Percentiles rank a stretch among this genome's conserved stretches.
These are phyloP conservation scores for Premnoplex brunnescens DNA, from an alignment of 2,797 vertebrate genomes.

Conservation along the genomic window DNA sequence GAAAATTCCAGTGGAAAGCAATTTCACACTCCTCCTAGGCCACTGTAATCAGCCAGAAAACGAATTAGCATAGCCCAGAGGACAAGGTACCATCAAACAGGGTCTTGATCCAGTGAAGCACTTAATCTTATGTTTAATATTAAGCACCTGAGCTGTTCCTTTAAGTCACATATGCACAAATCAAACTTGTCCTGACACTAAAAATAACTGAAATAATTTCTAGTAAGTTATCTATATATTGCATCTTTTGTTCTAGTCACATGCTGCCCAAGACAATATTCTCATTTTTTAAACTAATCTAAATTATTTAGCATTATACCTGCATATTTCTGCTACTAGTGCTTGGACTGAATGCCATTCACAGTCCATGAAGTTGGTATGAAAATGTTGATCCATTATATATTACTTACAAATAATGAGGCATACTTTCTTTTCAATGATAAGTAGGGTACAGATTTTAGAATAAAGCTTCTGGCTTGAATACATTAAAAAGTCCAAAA, in stretches of 20 bases:
- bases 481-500: not conserved
- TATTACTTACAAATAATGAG: not conserved
- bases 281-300: not conserved
- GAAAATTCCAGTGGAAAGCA: slow-evolving; percentile 33
- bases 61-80: not conserved
- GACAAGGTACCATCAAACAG: not conserved
- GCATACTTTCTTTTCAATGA: not conserved
- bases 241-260: not conserved
- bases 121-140: slow-evolving; percentile 3
- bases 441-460: not conserved
- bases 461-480: not conserved
- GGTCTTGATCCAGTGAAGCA: slow-evolving; percentile 20
- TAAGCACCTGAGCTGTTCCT: not conserved
- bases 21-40: slow-evolving; percentile 1
- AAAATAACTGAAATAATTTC: slow-evolving; percentile 3
- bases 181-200: not conserved
- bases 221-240: not conserved
- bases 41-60: slow-evolving; percentile 27
- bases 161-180: not conserved
- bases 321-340: not conserved
- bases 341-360: not conserved
- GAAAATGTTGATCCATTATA: not conserved
- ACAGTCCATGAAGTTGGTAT: not conserved
- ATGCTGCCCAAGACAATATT: not conserved
- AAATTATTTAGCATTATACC: not conserved